Evolutionary conservation across 2,888 invertebrate genomes (phyloP).

Genomic region (Leptopilina syphax): DNA sequence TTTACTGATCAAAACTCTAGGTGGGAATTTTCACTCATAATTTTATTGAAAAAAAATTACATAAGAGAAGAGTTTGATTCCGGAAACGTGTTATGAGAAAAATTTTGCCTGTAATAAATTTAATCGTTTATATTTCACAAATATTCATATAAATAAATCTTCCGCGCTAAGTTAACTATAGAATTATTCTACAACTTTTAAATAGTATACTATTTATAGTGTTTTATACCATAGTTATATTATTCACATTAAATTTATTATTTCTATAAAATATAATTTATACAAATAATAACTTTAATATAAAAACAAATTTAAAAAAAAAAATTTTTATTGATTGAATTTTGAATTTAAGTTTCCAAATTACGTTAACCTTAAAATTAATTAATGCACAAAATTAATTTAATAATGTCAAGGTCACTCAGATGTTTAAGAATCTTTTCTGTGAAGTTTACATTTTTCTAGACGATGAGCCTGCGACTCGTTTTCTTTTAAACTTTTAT

Average conservation of each 20-base stretch:
- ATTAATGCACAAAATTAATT: slow-evolving; percentile 11
- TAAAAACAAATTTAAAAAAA: neutral
- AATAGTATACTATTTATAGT: too few species aligned
- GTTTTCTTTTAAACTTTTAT: neutral
- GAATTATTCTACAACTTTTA: neutral
- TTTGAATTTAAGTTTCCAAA: neutral
- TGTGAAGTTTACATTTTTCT: slow-evolving; percentile 3
- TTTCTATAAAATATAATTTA: neutral
- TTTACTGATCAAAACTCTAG: slow-evolving; percentile 10
- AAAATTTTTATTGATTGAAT: neutral
- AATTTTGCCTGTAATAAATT: slow-evolving; percentile 19
- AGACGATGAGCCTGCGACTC: neutral
- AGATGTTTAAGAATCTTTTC: neutral
- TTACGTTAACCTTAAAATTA: neutral
- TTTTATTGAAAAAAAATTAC: slow-evolving; percentile 13
- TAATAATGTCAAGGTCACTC: slow-evolving; percentile 11
- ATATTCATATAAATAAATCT: neutral
- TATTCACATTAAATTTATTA: neutral
- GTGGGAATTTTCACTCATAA: slow-evolving; percentile 28
- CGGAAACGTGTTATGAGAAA: slow-evolving; percentile 10
- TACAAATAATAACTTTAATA: neutral
- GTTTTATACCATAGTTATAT: neutral
- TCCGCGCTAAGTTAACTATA: neutral
- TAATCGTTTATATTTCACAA: slow-evolving; percentile 2
- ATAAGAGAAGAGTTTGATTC: slow-evolving; percentile 22